phyloP scores from a whole-genome alignment of 2,113 vertebrate genomes.

The Aplodontia rufa region DNA sequence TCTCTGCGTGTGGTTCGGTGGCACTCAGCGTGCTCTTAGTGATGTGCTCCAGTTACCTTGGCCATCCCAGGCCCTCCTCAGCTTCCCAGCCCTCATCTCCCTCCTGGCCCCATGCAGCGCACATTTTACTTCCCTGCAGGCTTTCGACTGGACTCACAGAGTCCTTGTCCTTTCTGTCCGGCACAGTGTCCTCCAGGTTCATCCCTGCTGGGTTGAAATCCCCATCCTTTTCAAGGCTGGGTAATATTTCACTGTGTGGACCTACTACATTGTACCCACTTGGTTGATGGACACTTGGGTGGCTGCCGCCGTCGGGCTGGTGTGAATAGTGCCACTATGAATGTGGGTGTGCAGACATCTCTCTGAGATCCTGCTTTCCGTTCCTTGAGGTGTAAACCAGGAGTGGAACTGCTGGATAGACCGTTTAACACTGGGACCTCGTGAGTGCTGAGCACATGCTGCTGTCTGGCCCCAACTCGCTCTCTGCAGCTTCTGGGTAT shows the following conservation, averaged over 20 bases:
- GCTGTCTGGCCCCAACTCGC: too few relatives aligned
- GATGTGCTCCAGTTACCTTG: too few relatives aligned
- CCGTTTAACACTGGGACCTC: not conserved
- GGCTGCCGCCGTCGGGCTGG: not conserved
- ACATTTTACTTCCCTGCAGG: not conserved
- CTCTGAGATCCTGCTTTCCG: not conserved
- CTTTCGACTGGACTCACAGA: too few relatives aligned
- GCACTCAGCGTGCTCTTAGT: rapidly evolving
- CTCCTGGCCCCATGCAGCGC: not conserved
- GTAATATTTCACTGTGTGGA: not conserved
- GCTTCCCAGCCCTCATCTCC: not conserved
- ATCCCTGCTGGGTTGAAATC: not conserved
- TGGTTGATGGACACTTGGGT: rapidly evolving
- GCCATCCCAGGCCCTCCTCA: not conserved
- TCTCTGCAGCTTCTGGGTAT: not conserved
- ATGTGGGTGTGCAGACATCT: rapidly evolving
- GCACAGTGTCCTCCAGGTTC: too few relatives aligned
- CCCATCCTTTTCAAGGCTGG: not conserved
- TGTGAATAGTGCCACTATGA: not conserved
- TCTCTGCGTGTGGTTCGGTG: too few relatives aligned
- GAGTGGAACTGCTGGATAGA: not conserved
- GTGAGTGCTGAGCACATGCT: too few relatives aligned
- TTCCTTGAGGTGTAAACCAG: not conserved
- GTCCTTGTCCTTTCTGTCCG: too few relatives aligned
- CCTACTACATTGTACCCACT: too few relatives aligned